These are phyloP conservation scores for Chlorodrepanis virens DNA, from an alignment of 2,113 vertebrate species.

Conservation along the genomic window DNA sequence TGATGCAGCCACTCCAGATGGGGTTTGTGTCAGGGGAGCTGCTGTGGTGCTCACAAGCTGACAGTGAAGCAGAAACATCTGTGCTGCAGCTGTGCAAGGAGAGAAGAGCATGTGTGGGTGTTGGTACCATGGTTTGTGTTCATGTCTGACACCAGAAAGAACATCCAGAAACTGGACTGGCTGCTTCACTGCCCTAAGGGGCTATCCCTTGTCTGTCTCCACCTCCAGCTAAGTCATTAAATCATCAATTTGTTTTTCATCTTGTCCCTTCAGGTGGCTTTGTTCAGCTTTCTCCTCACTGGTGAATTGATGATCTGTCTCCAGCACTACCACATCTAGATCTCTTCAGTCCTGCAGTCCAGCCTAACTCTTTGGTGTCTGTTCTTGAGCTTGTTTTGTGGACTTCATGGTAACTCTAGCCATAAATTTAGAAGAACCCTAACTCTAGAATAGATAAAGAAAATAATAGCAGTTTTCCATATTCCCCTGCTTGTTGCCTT, in stretches of 20 bases:
- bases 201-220: neutral
- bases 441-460: neutral
- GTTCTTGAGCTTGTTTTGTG: neutral
- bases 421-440: neutral
- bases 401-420: neutral
- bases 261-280: neutral
- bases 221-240: neutral
- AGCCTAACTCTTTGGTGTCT: neutral
- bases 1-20: neutral
- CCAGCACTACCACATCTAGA: neutral
- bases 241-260: neutral
- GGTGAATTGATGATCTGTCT: neutral
- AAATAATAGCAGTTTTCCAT: neutral
- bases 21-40: neutral
- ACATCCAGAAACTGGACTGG: neutral
- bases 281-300: neutral
- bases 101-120: fast-evolving
- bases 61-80: neutral
- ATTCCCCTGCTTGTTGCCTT: neutral
- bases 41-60: neutral
- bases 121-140: fast-evolving
- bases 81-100: neutral
- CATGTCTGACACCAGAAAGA: neutral
- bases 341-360: neutral
- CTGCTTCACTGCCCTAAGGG: neutral